Conservation (phyloP, 2,797 vertebrate genomes). For the Malurus leucopterus region DNA sequence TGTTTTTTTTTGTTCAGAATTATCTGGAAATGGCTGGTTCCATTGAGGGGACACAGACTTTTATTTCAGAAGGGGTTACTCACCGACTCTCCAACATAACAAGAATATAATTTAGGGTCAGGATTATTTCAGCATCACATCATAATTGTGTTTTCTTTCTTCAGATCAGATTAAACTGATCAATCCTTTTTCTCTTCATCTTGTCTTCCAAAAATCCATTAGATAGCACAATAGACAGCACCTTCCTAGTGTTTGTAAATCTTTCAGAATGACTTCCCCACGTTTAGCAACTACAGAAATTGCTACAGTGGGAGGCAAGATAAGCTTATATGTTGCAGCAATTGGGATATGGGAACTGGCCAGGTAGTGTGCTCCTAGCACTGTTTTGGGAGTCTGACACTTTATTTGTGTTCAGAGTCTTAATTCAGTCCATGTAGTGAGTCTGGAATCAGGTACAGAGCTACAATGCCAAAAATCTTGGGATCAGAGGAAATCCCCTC, state of each 20-base stretch:
- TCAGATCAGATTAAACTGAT: neutral
- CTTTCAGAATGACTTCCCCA: neutral
- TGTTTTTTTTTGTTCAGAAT: neutral
- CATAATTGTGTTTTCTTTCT: neutral
- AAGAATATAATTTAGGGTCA: neutral
- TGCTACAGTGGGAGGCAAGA: neutral
- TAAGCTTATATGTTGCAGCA: neutral
- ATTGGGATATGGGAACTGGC: neutral
- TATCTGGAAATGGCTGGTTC: neutral
- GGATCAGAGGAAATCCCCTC: neutral
- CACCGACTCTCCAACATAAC: neutral
- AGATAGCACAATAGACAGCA: neutral
- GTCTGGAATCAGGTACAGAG: neutral
- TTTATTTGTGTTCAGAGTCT: neutral
- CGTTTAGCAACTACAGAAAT: neutral
- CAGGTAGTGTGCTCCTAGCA: neutral
- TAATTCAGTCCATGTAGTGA: neutral
- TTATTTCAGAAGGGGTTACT: neutral
- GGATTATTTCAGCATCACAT: neutral
- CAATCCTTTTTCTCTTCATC: neutral
- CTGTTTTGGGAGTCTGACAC: neutral
- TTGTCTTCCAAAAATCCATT: neutral
- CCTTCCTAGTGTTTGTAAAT: neutral
- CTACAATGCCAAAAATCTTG: neutral
- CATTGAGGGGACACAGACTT: neutral